Evolutionary conservation across 2,113 vertebrate species (phyloP), one percentile per base, ranked within the genome.

Genomic region (Sterrhoptilus dennistouni): DNA sequence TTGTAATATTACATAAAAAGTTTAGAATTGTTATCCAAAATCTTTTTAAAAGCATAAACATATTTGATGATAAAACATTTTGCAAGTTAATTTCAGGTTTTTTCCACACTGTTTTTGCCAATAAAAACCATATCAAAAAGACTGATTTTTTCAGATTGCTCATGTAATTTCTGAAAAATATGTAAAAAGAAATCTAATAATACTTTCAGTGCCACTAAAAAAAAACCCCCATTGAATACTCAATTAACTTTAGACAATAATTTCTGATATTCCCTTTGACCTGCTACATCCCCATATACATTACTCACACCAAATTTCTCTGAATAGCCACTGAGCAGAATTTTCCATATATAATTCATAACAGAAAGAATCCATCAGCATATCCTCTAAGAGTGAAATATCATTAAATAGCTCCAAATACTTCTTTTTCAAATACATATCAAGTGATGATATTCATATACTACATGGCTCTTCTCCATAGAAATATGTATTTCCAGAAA

Each of bases 401-500:
- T 88, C 83, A 66, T 80, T 29, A 96, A 97, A 96, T 65, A 97
- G 86, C 57, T 84, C 59, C 82, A 97, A 97, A 96, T 93, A 95
- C 70, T 89, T 95, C 33, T 96, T 92, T 87, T 87, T 82, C 61
- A 72, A 96, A 96, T 75, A 95, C 66, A 90, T 79, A 82, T 59
- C 68, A 80, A 92, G 49, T 47, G 33, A 83, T 56, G 29, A 71
- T 31, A 97, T 97, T 96, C 91, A 74, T 86, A 68, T 63, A 89
- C 82, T 81, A 65, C 45, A 69, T 90, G 50, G 54, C 68, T 96
- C 69, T 79, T 69, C 92, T 84, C 93, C 80, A 63, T 70, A 75
- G 52, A 95, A 95, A 91, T 38, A 31, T 76, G 23, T 49, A 83
- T 83, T 85, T 93, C 40, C 63, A 3, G 69, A 95, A 95, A 91